phyloP scores from a whole-genome alignment of 2,113 vertebrate genomes.

The Calyptommatus sinebrachiatus region DNA sequence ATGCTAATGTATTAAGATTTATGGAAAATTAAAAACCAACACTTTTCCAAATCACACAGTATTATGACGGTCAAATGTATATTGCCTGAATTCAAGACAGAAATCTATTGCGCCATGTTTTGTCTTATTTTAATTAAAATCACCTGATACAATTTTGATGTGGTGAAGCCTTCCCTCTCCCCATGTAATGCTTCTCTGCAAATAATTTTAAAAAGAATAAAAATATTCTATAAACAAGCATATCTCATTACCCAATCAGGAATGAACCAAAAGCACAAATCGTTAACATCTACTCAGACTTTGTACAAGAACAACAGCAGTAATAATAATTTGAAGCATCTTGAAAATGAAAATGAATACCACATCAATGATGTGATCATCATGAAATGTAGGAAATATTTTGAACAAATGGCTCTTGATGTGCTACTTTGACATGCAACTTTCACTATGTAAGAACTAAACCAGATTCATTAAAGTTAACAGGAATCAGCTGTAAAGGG shows the following conservation, averaged over 20 bases:
- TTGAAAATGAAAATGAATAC: neutral
- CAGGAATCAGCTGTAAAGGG: neutral
- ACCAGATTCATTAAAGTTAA: neutral
- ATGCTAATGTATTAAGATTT: no score
- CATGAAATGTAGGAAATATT: neutral
- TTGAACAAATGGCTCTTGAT: neutral
- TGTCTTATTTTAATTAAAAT: neutral
- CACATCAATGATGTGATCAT: neutral
- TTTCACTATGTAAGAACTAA: neutral
- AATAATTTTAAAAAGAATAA: conserved; percentile 1
- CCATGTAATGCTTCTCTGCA: neutral
- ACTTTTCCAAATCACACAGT: neutral
- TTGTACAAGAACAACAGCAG: neutral
- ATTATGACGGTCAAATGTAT: no score
- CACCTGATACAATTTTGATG: neutral
- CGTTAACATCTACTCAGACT: neutral
- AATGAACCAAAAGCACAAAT: neutral
- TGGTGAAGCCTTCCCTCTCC: neutral
- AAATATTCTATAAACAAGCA: neutral
- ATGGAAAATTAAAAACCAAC: no score
- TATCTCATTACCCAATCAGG: neutral
- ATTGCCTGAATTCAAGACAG: neutral
- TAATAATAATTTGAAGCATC: neutral
- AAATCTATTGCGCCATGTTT: neutral
- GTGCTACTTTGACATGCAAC: neutral